Percentiles rank a stretch among this genome's conserved stretches.
These are phyloP conservation scores for Tenthredo livida DNA, from an alignment of 2,888 invertebrate genomes.

Conservation along the genomic window DNA sequence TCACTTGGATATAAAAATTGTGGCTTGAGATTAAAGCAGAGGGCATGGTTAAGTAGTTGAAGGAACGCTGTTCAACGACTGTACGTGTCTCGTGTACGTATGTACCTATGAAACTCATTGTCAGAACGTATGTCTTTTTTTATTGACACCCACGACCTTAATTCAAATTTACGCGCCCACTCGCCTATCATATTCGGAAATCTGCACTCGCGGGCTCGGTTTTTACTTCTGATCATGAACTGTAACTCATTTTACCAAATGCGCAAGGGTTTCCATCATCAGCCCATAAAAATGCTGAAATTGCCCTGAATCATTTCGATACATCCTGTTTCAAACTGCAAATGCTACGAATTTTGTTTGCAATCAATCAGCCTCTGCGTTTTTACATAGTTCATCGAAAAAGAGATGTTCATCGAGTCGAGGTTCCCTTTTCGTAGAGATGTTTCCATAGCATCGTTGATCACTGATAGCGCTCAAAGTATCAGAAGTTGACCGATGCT, in stretches of 20 bases:
- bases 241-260: constrained; percentile 11
- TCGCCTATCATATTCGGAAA: constrained; percentile 12
- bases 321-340: neutral
- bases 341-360: neutral
- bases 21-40: constrained; percentile 14
- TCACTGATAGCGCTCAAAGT: constrained; percentile 6
- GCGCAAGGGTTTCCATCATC: neutral
- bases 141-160: constrained; percentile 13
- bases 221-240: neutral
- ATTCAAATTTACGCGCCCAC: constrained; percentile 12
- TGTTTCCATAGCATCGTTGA: neutral
- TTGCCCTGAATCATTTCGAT: neutral
- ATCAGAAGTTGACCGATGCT: constrained; percentile 10
- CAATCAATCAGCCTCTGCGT: neutral
- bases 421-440: neutral
- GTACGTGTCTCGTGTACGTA: neutral
- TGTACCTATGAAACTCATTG: neutral
- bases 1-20: neutral
- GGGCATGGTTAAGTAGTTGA: constrained; percentile 5
- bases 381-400: neutral
- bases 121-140: constrained; percentile 9
- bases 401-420: neutral
- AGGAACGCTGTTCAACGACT: constrained; percentile 19
- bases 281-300: neutral
- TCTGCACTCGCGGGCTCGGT: constrained; percentile 7